phyloP scores from a whole-genome alignment of 30 jellyfish, hydroid and myxozoan genomes.

The Hydra vulgaris region DNA sequence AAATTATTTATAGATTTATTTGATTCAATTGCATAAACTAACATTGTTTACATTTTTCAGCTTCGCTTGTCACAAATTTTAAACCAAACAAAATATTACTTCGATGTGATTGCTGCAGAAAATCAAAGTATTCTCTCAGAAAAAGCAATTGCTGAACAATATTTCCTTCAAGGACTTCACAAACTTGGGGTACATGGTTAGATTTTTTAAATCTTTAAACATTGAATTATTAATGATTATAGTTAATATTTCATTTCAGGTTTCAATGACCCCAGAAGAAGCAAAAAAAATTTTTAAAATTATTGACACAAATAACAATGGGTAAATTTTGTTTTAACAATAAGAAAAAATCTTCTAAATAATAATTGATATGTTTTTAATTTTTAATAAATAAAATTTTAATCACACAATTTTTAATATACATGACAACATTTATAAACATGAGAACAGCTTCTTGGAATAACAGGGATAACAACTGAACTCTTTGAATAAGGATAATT shows the following conservation, averaged over 20 bases:
- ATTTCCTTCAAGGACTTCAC: constrained; percentile 55
- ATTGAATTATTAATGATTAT: too few species aligned
- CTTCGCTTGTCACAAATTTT: constrained; percentile 78
- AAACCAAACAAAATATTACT: constrained; percentile 67
- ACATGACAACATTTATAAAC: too few species aligned
- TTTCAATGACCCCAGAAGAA: constrained; percentile 57
- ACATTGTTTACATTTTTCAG: constrained; percentile 20
- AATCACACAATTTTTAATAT: too few species aligned
- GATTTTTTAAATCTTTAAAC: background rate
- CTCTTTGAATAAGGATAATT: too few species aligned
- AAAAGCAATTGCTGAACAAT: constrained; percentile 49
- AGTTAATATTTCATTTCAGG: constrained; percentile 45
- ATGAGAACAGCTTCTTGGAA: too few species aligned
- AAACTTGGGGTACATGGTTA: constrained; percentile 62
- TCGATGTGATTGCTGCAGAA: constrained; percentile 58
- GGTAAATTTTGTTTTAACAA: constrained; percentile 38
- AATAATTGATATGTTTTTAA: too few species aligned
- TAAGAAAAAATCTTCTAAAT: too few species aligned
- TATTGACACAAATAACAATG: constrained; percentile 51
- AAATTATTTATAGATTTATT: too few species aligned
- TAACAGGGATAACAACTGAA: too few species aligned
- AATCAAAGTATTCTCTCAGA: constrained; percentile 31
- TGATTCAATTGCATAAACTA: too few species aligned
- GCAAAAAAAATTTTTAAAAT: constrained; percentile 55
- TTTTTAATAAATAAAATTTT: too few species aligned